Conservation (phyloP, 2,888 invertebrate species). For the Stegophylla sp. region DNA sequence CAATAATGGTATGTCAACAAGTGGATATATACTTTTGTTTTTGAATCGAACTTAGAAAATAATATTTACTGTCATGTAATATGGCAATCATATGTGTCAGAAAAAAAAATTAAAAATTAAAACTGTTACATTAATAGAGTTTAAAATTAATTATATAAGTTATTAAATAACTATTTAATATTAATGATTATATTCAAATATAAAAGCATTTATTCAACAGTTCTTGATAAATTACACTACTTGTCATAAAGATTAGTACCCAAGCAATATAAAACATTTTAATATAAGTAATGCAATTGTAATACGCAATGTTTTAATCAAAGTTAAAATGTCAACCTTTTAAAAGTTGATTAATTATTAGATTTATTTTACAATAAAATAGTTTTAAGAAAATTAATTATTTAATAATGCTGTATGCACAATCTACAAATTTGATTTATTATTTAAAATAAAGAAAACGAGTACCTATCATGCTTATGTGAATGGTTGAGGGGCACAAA, state of each 20-base stretch:
- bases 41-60: conserved; percentile 2
- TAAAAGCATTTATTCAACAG: not conserved
- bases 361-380: too few relatives aligned
- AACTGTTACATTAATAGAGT: not conserved
- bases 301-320: not conserved
- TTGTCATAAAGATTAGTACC: not conserved
- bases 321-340: too few relatives aligned
- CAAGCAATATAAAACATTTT: conserved; percentile 4
- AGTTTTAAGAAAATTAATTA: too few relatives aligned
- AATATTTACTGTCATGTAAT: not conserved
- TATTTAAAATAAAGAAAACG: too few relatives aligned
- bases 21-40: not conserved
- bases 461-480: too few relatives aligned
- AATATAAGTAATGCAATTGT: conserved; percentile 8
- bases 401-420: too few relatives aligned
- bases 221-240: not conserved
- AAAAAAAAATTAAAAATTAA: not conserved
- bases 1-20: conserved; percentile 41
- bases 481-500: too few relatives aligned
- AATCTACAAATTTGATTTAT: too few relatives aligned
- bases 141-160: conserved; percentile 4
- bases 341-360: too few relatives aligned
- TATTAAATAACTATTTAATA: not conserved
- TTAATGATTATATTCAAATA: not conserved
- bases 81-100: not conserved